Percentiles rank a stretch among this genome's conserved stretches.
phyloP scores from a whole-genome alignment of 1,140 invertebrate genomes.

The Littorina saxatilis region DNA sequence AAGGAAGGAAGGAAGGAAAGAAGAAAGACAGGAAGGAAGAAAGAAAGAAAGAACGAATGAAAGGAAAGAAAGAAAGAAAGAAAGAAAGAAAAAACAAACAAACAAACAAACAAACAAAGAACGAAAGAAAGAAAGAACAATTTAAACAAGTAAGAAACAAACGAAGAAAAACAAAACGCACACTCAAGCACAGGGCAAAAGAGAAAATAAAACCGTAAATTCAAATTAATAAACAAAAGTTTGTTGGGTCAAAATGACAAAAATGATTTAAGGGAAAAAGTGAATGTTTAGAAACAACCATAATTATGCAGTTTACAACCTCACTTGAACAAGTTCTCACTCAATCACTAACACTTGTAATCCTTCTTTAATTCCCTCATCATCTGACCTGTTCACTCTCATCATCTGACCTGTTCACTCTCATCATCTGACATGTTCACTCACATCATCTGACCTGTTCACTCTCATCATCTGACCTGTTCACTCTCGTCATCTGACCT shows the following conservation, averaged over 20 bases:
- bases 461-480: too few relatives aligned
- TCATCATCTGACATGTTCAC: too few relatives aligned
- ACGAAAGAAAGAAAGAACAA: background rate
- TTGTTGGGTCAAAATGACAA: background rate
- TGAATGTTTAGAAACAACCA: background rate
- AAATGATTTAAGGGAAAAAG: background rate
- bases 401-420: too few relatives aligned
- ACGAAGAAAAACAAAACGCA: background rate
- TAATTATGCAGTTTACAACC: background rate
- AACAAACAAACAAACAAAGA: background rate
- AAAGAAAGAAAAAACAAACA: background rate
- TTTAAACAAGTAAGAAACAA: background rate
- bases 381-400: too few relatives aligned
- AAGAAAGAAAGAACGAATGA: background rate
- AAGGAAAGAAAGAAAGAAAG: background rate
- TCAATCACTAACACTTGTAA: too few relatives aligned
- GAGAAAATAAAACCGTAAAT: background rate
- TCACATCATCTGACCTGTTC: too few relatives aligned
- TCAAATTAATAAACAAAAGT: background rate
- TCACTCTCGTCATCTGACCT: too few relatives aligned
- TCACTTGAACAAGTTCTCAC: too few relatives aligned
- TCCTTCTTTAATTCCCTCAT: too few relatives aligned
- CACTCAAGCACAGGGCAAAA: background rate
- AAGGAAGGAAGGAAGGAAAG: background rate
- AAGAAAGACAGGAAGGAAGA: background rate